A percentile compares a stretch with the other conserved stretches of the same genome.
phyloP scores from a whole-genome alignment of 2,888 invertebrate species.

The Cyclophora albipunctata region DNA sequence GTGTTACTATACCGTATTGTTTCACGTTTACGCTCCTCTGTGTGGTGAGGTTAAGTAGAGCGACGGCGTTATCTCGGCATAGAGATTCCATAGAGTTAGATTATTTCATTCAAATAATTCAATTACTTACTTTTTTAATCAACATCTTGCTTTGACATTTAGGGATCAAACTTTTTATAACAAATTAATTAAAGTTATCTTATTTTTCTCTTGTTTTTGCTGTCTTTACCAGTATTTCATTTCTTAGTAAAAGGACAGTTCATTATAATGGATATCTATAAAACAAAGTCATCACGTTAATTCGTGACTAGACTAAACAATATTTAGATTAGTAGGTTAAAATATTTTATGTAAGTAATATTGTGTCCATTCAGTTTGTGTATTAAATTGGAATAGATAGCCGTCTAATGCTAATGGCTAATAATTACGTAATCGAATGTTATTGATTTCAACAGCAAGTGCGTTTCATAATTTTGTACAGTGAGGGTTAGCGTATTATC shows the following conservation, averaged over 20 bases:
- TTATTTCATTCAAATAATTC: slow-evolving; percentile 42
- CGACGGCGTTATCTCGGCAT: slow-evolving; percentile 72
- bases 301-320: no score
- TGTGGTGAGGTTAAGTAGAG: slow-evolving; percentile 75
- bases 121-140: slow-evolving; percentile 9
- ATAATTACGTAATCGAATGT: slow-evolving; percentile 22
- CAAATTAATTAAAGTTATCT: no score
- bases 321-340: no score
- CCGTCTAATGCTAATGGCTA: neutral
- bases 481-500: slow-evolving; percentile 58
- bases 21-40: slow-evolving; percentile 72
- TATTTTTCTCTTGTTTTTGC: no score
- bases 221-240: no score
- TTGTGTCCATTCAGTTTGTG: no score
- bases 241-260: no score
- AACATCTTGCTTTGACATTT: slow-evolving; percentile 1
- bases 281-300: no score
- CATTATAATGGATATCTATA: no score
- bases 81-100: slow-evolving; percentile 66
- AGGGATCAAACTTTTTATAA: no score
- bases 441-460: slow-evolving; percentile 31
- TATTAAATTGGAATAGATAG: no score
- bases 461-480: slow-evolving; percentile 52
- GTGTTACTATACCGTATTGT: slow-evolving; percentile 73
- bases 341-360: no score